These are phyloP conservation scores for Metellina segmentata DNA, from an alignment of 2,888 invertebrate genomes.

Conservation along the genomic window DNA sequence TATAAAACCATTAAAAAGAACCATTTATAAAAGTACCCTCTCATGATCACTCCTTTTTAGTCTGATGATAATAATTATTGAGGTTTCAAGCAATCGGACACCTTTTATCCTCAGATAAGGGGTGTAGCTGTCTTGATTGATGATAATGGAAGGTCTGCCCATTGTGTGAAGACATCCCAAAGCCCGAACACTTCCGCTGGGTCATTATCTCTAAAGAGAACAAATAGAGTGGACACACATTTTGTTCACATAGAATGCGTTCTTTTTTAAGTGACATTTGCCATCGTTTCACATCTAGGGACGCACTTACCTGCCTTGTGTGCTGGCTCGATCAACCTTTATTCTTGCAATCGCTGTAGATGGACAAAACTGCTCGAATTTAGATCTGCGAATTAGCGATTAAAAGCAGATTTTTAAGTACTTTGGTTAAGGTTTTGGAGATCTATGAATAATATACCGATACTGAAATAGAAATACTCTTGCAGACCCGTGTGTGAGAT, in stretches of 20 bases:
- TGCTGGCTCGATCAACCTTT: no score
- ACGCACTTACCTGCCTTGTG: neutral
- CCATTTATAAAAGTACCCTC: neutral
- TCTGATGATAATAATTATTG: slow-evolving; percentile 56
- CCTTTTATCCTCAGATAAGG: slow-evolving; percentile 59
- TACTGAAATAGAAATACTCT: no score
- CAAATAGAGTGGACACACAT: slow-evolving; percentile 50
- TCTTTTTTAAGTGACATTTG: neutral
- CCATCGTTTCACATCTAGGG: slow-evolving; percentile 20
- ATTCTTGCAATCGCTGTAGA: no score
- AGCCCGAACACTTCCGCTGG: slow-evolving; percentile 47
- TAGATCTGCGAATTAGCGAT: no score
- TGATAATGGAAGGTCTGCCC: slow-evolving; percentile 55
- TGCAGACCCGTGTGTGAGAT: no score
- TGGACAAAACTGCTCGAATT: no score
- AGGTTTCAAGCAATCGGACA: slow-evolving; percentile 45
- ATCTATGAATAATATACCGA: no score
- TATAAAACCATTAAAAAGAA: neutral
- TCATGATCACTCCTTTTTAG: slow-evolving; percentile 24
- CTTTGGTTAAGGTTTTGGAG: no score
- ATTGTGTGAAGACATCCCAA: slow-evolving; percentile 58
- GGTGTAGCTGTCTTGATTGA: slow-evolving; percentile 53
- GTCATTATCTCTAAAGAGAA: slow-evolving; percentile 58
- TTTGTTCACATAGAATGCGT: slow-evolving; percentile 15
- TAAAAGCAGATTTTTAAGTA: no score